Conservation (phyloP, 1,140 invertebrate genomes). For the Platyura marginata region DNA sequence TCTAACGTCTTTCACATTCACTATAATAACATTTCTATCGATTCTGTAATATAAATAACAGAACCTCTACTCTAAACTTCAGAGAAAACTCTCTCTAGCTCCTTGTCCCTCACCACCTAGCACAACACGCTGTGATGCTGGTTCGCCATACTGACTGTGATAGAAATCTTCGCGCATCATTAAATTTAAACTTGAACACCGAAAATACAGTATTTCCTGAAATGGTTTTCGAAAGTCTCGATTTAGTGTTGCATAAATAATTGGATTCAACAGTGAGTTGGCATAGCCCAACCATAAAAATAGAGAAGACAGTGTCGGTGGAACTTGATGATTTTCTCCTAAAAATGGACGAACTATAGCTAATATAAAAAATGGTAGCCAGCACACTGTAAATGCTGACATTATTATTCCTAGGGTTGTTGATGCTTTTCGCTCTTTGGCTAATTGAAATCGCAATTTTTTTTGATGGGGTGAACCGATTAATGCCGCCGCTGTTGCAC, state of each 20-base stretch:
- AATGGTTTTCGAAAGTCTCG: conserved; percentile 86
- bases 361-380: conserved; percentile 92
- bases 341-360: conserved; percentile 74
- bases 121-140: conserved; percentile 27
- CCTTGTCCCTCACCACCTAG: conserved; percentile 22
- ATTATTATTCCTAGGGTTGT: conserved; percentile 94
- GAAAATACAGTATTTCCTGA: conserved; percentile 73
- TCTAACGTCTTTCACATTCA: too few species aligned
- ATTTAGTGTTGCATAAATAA: conserved; percentile 85
- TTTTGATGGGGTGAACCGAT: conserved; percentile 35
- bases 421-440: conserved; percentile 84
- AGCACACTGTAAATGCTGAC: conserved; percentile 91
- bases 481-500: conserved; percentile 19
- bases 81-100: conserved; percentile 22
- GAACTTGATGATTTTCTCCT: conserved; percentile 37
- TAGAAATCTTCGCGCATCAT: conserved; percentile 88
- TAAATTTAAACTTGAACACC: conserved; percentile 70
- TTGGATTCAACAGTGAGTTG: conserved; percentile 81
- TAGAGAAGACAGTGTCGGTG: conserved; percentile 52
- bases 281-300: conserved; percentile 85
- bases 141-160: conserved; percentile 76
- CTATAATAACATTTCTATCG: too few species aligned
- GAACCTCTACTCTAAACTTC: conserved; percentile 7
- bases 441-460: conserved; percentile 59
- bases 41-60: too few species aligned